Evolutionary conservation across 1,140 invertebrate species (phyloP).

Genomic region (Nixonia krombeini): DNA sequence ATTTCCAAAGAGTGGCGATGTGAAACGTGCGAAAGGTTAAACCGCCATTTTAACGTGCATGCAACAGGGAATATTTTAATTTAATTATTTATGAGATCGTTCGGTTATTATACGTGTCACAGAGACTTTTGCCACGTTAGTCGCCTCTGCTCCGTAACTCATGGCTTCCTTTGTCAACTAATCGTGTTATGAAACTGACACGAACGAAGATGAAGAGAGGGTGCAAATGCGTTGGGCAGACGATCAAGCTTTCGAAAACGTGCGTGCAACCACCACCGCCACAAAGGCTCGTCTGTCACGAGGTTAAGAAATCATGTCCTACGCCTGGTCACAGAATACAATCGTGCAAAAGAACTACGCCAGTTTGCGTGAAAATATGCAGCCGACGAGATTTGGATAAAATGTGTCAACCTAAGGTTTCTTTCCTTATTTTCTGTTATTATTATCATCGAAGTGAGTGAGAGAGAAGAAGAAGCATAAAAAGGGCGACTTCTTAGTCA

Average conservation of each 20-base stretch:
- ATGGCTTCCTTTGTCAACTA: slow-evolving; percentile 13
- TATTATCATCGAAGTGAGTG: too few relatives aligned
- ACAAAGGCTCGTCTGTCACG: slow-evolving; percentile 38
- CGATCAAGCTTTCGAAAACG: slow-evolving; percentile 54
- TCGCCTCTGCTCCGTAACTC: slow-evolving; percentile 2
- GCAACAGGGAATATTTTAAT: too few relatives aligned
- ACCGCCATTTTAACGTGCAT: too few relatives aligned
- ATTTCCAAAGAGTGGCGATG: too few relatives aligned
- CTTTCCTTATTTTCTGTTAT: background rate
- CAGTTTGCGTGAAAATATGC: slow-evolving; percentile 47
- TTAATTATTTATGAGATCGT: slow-evolving; percentile 5
- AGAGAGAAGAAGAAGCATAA: too few relatives aligned
- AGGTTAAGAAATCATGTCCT: slow-evolving; percentile 29
- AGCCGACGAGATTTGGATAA: slow-evolving; percentile 38
- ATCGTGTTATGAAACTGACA: slow-evolving; percentile 11
- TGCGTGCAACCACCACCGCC: slow-evolving; percentile 36
- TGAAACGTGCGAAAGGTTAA: too few relatives aligned
- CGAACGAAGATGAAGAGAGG: slow-evolving; percentile 44
- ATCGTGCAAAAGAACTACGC: slow-evolving; percentile 19
- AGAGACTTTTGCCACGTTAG: background rate
- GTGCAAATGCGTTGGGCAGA: slow-evolving; percentile 39
- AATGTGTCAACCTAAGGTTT: slow-evolving; percentile 49
- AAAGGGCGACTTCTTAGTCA: too few relatives aligned
- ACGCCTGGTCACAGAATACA: background rate
- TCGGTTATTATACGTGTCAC: slow-evolving; percentile 1